Percentiles rank a stretch among this genome's conserved stretches.
These are phyloP conservation scores for Varecia variegata DNA, from an alignment of 2,797 vertebrate species.

Conservation along the genomic window DNA sequence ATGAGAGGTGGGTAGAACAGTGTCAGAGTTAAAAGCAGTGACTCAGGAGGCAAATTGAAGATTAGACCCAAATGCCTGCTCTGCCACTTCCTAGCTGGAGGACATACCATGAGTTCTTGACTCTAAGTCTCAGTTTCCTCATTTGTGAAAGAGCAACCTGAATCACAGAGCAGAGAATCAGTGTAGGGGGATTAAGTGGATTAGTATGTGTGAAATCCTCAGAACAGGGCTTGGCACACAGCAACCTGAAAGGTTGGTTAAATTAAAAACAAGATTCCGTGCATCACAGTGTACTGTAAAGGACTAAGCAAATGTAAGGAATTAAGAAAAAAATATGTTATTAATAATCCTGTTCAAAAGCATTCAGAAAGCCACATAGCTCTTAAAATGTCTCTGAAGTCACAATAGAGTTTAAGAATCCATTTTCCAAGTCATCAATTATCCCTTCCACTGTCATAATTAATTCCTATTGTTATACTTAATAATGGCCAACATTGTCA, in stretches of 20 bases:
- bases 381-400: conserved; percentile 64
- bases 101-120: not conserved
- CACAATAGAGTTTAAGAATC: conserved; percentile 8
- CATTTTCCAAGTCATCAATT: conserved; percentile 52
- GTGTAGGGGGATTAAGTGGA: not conserved
- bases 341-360: conserved; percentile 68
- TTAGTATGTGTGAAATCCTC: not conserved
- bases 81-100: not conserved
- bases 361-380: conserved; percentile 35
- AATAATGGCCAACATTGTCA: conserved; percentile 66
- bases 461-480: conserved; percentile 72
- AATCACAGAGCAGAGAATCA: not conserved
- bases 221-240: conserved; percentile 36
- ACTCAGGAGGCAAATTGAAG: not conserved
- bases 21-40: not conserved
- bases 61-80: not conserved
- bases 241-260: not conserved
- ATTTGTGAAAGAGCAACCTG: not conserved
- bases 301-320: conserved; percentile 30
- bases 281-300: conserved; percentile 22
- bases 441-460: conserved; percentile 73
- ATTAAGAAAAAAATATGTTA: conserved; percentile 36
- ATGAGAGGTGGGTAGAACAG: not conserved
- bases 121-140: not conserved
- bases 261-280: conserved; percentile 41